Evolutionary conservation across 2,888 invertebrate genomes (phyloP), one percentile per base, ranked within the genome.

Genomic region (Hirtodrosophila duncani): DNA sequence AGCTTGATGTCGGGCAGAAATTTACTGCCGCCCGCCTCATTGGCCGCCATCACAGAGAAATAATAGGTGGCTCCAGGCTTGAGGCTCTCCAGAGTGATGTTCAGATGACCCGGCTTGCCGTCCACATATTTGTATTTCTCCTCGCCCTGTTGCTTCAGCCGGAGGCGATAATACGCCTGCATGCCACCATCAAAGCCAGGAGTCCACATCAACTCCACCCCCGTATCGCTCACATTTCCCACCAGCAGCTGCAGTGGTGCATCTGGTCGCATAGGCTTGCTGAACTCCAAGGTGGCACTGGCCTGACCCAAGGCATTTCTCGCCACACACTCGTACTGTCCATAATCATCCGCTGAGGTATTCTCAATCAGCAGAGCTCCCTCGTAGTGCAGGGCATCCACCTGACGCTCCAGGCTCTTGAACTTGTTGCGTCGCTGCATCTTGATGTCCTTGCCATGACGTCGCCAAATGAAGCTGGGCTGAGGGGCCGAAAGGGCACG

Each of bases 21-120:
- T 37, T 85, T 85, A 23, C 85, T 85, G 30, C 81, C 83, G 0
- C 84, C 84, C 0, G 84, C 85, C 44, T 85, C 84, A 16, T 85
- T 85, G 36, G 83, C 84, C 2, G 84, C 85, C 84, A 85, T 85
- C 5, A 85, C 83, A 0, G 84, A 84, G 57, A 81, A 85, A 16
- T 74, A 62, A 36, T 85, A 85, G 1, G 78, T 83, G 17, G 71
- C 79, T 3, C 85, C 85, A 0, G 82, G 65, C 36, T 82, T 83
- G 1, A 85, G 64, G 1, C 82, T 79, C 14, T 81, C 82, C 16
- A 85, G 63, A 0, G 79, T 83, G 7, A 64, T 52, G n/a, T 85
- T 85, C n/a, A 69, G 45, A 9, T 71, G 66, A 0, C 84, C 83
- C 1, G 82, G 69, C 29, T 83, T 77, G 18, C 79, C 81, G 18